Conservation (phyloP, 30 jellyfish, hydroid and myxozoan genomes). For the Hydractinia echinata region DNA sequence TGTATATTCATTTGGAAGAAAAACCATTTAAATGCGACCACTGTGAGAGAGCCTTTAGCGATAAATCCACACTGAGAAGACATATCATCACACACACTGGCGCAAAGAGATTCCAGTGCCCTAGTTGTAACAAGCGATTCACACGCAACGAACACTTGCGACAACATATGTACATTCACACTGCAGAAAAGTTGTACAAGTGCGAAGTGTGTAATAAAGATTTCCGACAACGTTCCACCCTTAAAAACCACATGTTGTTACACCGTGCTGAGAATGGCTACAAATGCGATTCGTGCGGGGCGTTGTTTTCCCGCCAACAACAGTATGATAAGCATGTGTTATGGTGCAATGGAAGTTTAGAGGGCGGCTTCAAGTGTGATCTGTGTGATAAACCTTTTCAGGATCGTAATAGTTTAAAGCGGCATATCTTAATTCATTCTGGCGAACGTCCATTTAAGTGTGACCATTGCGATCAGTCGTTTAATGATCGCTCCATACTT, state of each 20-base stretch:
- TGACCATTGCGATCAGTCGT: constrained; percentile 12
- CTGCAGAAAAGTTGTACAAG: constrained; percentile 33
- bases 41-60: constrained; percentile 45
- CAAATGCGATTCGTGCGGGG: constrained; percentile 35
- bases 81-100: constrained; percentile 42
- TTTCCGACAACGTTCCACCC: constrained; percentile 45
- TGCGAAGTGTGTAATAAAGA: constrained; percentile 35
- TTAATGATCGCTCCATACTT: constrained; percentile 12
- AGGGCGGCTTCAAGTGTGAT: constrained; percentile 20
- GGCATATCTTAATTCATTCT: constrained; percentile 29
- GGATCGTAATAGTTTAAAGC: constrained; percentile 12
- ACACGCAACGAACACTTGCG: constrained; percentile 47
- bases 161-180: constrained; percentile 43
- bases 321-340: constrained; percentile 23
- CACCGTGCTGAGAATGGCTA: constrained; percentile 31
- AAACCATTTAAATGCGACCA: constrained; percentile 43
- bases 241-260: constrained; percentile 41
- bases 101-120: constrained; percentile 22
- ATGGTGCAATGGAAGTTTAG: constrained; percentile 16
- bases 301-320: constrained; percentile 17
- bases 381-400: constrained; percentile 29
- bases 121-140: constrained; percentile 32
- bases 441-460: constrained; percentile 31
- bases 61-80: constrained; percentile 39
- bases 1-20: constrained; percentile 40